phyloP scores from a whole-genome alignment of 1,140 invertebrate genomes.

The Acyrthosiphon pisum region DNA sequence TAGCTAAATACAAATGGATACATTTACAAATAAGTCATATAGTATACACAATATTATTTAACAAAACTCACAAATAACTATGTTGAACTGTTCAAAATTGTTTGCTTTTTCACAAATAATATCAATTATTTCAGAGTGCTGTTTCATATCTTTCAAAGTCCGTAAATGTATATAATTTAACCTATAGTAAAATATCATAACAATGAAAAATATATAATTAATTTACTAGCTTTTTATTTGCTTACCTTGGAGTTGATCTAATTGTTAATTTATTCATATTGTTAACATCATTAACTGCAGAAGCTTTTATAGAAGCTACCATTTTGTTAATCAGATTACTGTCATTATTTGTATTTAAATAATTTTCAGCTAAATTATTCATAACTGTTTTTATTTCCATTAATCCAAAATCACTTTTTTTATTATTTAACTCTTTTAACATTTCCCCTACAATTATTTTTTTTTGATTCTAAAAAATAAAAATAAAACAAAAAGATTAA shows the following conservation, averaged over 20 bases:
- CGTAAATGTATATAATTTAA: not conserved
- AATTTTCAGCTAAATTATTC: not conserved
- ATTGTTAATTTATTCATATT: not conserved
- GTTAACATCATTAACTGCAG: not conserved
- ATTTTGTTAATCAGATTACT: not conserved
- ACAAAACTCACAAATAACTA: not conserved
- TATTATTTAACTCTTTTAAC: slow-evolving; percentile 7
- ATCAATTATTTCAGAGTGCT: not conserved
- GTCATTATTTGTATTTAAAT: not conserved
- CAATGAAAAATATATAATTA: not conserved
- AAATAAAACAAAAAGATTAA: not conserved
- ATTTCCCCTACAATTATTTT: not conserved
- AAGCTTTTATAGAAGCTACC: not conserved
- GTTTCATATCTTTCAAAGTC: not conserved
- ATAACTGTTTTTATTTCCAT: not conserved
- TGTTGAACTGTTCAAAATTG: not conserved
- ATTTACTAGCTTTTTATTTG: not conserved
- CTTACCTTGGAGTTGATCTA: not conserved
- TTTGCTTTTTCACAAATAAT: not conserved
- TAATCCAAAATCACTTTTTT: slow-evolving; percentile 25
- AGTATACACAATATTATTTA: not conserved
- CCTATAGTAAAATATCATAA: not conserved
- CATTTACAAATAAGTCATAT: not conserved
- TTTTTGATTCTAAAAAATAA: not conserved
- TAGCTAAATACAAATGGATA: not conserved